Evolutionary conservation across 2,888 invertebrate genomes (phyloP), one percentile per base, ranked within the genome.

Genomic region (Osmoderma eremita): DNA sequence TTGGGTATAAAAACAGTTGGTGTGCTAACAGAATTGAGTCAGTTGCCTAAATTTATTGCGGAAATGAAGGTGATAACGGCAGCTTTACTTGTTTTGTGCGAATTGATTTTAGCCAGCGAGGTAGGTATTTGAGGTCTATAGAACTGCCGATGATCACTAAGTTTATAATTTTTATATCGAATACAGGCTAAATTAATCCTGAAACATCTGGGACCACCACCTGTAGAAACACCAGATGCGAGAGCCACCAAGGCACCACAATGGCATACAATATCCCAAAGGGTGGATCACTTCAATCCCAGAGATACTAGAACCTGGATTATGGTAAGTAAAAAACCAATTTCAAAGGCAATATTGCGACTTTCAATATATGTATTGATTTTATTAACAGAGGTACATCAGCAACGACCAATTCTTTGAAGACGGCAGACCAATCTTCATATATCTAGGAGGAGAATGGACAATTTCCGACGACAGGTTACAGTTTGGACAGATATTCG

Each of bases 381-480:
- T 89, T 88, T 18, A 8, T 41, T 78, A 42, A 17, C 36, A 86
- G 86, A 84, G 88, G 17, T 88, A 85, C 74, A 84, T 84, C 79
- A 82, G 84, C 71, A 87, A 86, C 75, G 74, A 81, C 62, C 81
- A 84, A 39, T 83, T 83, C 20, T 82, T 78, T 18, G 81, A 82
- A 15, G 63, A 80, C 0, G 86, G 86, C 1, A 86, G 84, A 0
- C 90, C 91, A 0, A 82, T 90, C 8, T 86, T 90, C 39, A 87
- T 91, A 56, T 84, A 85, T 77, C 83, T 94, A 48, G 93, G 92
- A 0, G 92, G 94, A 0, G 93, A 94, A 81, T 92, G 92, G 86
- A 79, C 81, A 10, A 91, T 92, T 68, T 80, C 82, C 0, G 77
- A 86, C 0, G 84, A 84, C 1, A 88, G 85, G 84, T 80, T 91